phyloP scores from a whole-genome alignment of 2,113 vertebrate species.

The Scatophagus argus region DNA sequence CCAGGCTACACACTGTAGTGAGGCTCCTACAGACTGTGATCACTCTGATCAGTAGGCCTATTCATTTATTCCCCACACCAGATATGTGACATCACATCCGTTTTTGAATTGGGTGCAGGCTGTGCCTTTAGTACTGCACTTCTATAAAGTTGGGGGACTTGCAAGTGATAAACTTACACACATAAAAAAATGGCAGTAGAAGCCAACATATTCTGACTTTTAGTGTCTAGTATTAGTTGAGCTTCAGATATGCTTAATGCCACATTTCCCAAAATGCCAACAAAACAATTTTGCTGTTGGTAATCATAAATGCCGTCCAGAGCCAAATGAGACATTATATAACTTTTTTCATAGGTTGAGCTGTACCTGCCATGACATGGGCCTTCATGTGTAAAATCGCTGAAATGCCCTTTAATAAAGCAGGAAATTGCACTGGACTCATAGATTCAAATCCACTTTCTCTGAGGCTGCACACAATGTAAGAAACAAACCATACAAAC shows the following conservation, averaged over 20 bases:
- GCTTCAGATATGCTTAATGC: background rate
- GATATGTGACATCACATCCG: background rate
- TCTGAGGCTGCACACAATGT: background rate
- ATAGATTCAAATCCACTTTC: background rate
- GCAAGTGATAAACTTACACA: background rate
- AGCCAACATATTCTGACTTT: background rate
- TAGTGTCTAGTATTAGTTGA: background rate
- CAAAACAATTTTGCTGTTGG: background rate
- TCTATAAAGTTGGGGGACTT: background rate
- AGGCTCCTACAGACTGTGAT: background rate
- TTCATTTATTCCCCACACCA: background rate
- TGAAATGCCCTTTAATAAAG: background rate
- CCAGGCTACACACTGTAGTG: background rate
- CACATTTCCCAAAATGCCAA: background rate
- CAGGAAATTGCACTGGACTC: background rate
- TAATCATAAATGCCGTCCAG: background rate
- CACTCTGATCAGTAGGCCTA: background rate
- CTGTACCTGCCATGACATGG: background rate
- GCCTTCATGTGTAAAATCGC: background rate
- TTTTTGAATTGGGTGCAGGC: background rate
- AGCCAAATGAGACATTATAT: background rate
- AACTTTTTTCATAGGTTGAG: background rate
- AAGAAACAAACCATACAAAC: background rate
- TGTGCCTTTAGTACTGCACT: background rate
- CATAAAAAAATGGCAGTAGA: background rate